These are phyloP conservation scores for Piprites chloris DNA, from an alignment of 2,113 vertebrate genomes.

Conservation along the genomic window DNA sequence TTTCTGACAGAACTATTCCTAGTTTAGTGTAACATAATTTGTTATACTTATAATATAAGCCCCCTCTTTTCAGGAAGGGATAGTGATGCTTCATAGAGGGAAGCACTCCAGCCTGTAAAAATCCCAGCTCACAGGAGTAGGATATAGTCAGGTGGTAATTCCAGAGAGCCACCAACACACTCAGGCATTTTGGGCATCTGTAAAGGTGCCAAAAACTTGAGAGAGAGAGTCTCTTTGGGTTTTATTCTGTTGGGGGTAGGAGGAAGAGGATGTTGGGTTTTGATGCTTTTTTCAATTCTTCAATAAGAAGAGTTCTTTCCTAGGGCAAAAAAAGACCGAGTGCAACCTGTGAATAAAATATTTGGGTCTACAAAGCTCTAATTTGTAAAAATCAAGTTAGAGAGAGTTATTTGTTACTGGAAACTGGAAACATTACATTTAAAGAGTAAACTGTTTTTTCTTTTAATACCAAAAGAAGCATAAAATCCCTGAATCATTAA, in stretches of 20 bases:
- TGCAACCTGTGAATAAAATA: background rate
- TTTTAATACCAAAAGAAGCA: background rate
- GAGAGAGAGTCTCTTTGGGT: accelerated
- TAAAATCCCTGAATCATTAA: background rate
- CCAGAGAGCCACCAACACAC: background rate
- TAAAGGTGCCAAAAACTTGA: background rate
- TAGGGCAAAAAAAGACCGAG: background rate
- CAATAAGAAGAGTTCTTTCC: background rate
- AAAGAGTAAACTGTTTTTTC: background rate
- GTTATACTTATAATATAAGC: background rate
- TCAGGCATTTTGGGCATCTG: background rate
- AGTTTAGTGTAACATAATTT: background rate
- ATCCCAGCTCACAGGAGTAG: background rate
- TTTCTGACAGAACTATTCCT: background rate
- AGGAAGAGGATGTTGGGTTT: accelerated
- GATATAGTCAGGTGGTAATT: background rate
- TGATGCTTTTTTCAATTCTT: background rate
- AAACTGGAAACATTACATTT: background rate
- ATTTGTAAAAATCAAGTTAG: background rate
- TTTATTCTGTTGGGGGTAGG: background rate
- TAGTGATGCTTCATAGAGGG: background rate
- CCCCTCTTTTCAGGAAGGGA: background rate
- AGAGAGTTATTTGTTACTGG: background rate
- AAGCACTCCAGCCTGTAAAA: background rate
- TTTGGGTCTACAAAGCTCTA: background rate